Conservation (phyloP, 2,113 vertebrate genomes). For the Crotalus tigris region DNA sequence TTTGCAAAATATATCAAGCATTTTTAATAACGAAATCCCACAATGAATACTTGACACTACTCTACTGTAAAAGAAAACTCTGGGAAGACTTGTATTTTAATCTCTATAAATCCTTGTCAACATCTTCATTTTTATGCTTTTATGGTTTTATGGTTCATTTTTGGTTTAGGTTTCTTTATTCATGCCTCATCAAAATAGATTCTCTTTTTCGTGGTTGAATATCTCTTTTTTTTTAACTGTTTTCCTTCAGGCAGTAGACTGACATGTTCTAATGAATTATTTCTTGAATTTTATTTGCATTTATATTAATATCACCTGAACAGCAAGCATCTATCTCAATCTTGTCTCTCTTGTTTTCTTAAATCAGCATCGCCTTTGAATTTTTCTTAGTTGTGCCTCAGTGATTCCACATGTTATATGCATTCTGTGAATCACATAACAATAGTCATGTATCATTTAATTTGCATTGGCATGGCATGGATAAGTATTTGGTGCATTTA, state of each 20-base stretch:
- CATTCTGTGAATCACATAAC: conserved; percentile 23
- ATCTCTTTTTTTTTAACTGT: not conserved
- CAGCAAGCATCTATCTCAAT: not conserved
- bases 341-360: conserved; percentile 21
- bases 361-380: conserved; percentile 33
- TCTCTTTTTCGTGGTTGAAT: conserved; percentile 9
- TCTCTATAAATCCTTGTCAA: not conserved
- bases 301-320: conserved; percentile 33
- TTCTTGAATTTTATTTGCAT: conserved; percentile 10
- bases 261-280: not conserved
- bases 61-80: not conserved
- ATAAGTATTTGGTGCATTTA: conserved; percentile 9
- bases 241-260: not conserved
- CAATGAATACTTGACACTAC: not conserved
- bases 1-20: not conserved
- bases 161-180: not conserved
- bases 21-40: not conserved
- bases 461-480: conserved; percentile 30
- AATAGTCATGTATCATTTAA: conserved; percentile 26
- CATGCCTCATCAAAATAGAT: not conserved
- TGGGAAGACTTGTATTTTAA: not conserved
- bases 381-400: conserved; percentile 38
- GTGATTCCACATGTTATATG: conserved; percentile 45
- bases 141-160: not conserved
- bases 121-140: not conserved